phyloP scores from a whole-genome alignment of 2,888 invertebrate species.

The Eremobia ochroleuca region DNA sequence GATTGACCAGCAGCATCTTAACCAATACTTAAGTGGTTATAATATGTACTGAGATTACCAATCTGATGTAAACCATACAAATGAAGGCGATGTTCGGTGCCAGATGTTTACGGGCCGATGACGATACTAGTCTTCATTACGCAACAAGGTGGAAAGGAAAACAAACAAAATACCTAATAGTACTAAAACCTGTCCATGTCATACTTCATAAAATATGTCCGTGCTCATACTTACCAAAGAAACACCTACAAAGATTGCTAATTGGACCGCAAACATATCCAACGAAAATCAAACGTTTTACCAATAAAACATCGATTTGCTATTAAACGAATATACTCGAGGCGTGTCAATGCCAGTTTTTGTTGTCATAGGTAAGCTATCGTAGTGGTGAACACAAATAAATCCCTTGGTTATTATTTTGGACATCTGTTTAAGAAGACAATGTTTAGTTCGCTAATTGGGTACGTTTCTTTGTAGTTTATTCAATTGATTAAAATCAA shows the following conservation, averaged over 20 bases:
- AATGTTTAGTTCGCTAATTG: conserved; percentile 5
- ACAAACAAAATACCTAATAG: conserved; percentile 37
- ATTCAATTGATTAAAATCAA: background rate
- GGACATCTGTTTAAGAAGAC: conserved; percentile 17
- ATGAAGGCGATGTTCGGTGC: conserved; percentile 8
- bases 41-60: conserved; percentile 11
- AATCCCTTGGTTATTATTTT: conserved; percentile 27
- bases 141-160: conserved; percentile 41
- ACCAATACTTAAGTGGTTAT: background rate
- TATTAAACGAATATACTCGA: conserved; percentile 61
- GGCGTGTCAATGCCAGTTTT: conserved; percentile 55
- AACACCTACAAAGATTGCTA: conserved; percentile 55
- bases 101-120: conserved; percentile 11
- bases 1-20: background rate
- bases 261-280: conserved; percentile 71
- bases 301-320: conserved; percentile 64
- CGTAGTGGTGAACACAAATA: conserved; percentile 25
- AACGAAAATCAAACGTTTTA: conserved; percentile 48
- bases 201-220: conserved; percentile 29
- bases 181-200: conserved; percentile 26
- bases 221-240: conserved; percentile 18
- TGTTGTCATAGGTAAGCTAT: conserved; percentile 28
- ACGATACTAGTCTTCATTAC: conserved; percentile 31
- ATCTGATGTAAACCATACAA: conserved; percentile 13
- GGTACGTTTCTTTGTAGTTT: conserved; percentile 8